Conservation (phyloP, 2,888 invertebrate species). For the Sarcophaga subvicina region DNA sequence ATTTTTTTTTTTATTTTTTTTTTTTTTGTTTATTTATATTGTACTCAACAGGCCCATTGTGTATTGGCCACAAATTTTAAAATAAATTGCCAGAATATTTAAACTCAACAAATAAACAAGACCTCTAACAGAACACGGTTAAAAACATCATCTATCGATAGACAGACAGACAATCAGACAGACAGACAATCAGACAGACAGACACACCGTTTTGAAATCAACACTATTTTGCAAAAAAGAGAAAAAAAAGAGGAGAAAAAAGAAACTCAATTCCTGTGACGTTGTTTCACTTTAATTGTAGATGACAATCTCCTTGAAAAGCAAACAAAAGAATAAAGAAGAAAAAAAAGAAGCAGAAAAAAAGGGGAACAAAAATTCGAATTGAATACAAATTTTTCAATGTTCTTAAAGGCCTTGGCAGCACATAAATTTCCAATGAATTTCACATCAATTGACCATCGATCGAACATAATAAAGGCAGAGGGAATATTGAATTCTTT, state of each 20-base stretch:
- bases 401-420: conserved; percentile 30
- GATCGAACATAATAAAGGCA: neutral
- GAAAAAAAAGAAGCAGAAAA: neutral
- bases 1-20: too few relatives aligned
- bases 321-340: neutral
- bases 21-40: too few relatives aligned
- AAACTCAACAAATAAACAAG: conserved; percentile 25
- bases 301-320: conserved; percentile 64
- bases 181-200: neutral
- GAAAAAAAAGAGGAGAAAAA: neutral
- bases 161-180: neutral
- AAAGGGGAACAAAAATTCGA: conserved; percentile 17
- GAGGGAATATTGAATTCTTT: conserved; percentile 43
- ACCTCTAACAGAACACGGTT: conserved; percentile 19
- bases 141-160: conserved; percentile 28
- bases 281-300: conserved; percentile 45
- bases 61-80: neutral
- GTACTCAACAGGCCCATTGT: conserved; percentile 22
- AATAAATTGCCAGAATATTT: conserved; percentile 38
- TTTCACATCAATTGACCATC: conserved; percentile 16
- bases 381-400: conserved; percentile 46
- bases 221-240: conserved; percentile 9
- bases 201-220: conserved; percentile 39
- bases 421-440: conserved; percentile 52
- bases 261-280: conserved; percentile 27